Evolutionary conservation across 1,140 invertebrate species (phyloP).

Genomic region (Diorhabda elongata): DNA sequence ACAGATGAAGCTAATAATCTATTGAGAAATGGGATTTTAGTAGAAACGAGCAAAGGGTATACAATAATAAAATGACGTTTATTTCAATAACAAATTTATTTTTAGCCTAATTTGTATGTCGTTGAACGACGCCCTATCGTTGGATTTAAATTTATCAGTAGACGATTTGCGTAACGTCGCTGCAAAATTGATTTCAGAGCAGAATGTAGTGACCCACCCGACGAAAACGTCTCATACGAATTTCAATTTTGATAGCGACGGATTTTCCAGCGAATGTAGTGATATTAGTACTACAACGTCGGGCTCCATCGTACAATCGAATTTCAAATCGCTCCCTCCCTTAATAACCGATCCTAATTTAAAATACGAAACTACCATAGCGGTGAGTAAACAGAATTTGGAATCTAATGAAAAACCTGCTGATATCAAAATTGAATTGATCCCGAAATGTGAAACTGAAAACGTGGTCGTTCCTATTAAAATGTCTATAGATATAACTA

Average conservation of each 20-base stretch:
- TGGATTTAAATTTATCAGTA: constrained; percentile 47
- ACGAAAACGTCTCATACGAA: constrained; percentile 11
- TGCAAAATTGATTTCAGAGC: constrained; percentile 45
- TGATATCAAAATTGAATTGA: not conserved
- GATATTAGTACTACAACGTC: constrained; percentile 35
- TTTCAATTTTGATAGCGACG: constrained; percentile 42
- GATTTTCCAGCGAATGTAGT: constrained; percentile 45
- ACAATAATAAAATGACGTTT: constrained; percentile 13
- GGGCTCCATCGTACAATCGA: constrained; percentile 23
- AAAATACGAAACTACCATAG: not conserved
- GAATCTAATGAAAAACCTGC: not conserved
- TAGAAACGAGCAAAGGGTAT: constrained; percentile 49
- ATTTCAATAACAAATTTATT: constrained; percentile 24
- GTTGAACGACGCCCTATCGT: constrained; percentile 47
- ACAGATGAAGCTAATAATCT: constrained; percentile 46
- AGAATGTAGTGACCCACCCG: constrained; percentile 24
- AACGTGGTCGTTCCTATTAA: not conserved
- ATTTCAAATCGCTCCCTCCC: constrained; percentile 26
- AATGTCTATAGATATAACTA: constrained; percentile 15
- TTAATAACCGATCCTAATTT: constrained; percentile 20
- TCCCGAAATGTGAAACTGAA: not conserved
- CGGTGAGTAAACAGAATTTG: not conserved
- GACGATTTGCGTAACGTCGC: constrained; percentile 49
- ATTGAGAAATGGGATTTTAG: constrained; percentile 48
- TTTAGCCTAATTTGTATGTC: constrained; percentile 49